Percentiles rank a stretch among this genome's conserved stretches.
phyloP scores from a whole-genome alignment of 2,797 vertebrate genomes.

The Presbytis comata region DNA sequence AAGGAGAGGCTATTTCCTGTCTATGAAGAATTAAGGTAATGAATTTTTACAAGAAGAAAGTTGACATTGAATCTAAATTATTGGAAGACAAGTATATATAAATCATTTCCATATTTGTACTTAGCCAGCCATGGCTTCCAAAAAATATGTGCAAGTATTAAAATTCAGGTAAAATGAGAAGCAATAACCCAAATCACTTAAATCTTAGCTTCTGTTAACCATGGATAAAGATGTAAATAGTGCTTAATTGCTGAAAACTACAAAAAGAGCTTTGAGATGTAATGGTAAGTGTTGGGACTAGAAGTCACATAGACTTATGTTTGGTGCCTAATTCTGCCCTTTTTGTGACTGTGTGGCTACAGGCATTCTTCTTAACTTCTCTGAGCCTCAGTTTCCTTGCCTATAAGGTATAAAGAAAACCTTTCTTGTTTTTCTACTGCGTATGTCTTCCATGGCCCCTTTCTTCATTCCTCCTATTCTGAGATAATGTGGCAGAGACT shows the following conservation, averaged over 20 bases:
- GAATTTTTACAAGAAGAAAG: constrained; percentile 10
- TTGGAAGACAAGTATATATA: neutral
- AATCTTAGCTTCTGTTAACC: neutral
- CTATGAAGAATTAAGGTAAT: constrained; percentile 27
- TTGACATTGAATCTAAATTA: constrained; percentile 38
- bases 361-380: neutral
- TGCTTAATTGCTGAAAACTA: neutral
- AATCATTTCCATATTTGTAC: constrained; percentile 27
- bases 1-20: neutral
- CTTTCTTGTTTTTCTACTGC: neutral
- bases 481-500: neutral
- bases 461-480: constrained; percentile 2
- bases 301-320: neutral
- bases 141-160: neutral
- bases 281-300: neutral
- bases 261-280: neutral
- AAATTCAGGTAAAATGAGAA: constrained; percentile 7
- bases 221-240: neutral
- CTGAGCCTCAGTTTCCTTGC: neutral
- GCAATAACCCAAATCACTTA: neutral
- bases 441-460: neutral
- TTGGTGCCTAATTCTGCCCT: neutral
- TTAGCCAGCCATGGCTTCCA: neutral
- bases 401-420: neutral
- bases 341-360: neutral